These are phyloP conservation scores for Diceros bicornis DNA, from an alignment of 2,797 vertebrate species.

Conservation along the genomic window DNA sequence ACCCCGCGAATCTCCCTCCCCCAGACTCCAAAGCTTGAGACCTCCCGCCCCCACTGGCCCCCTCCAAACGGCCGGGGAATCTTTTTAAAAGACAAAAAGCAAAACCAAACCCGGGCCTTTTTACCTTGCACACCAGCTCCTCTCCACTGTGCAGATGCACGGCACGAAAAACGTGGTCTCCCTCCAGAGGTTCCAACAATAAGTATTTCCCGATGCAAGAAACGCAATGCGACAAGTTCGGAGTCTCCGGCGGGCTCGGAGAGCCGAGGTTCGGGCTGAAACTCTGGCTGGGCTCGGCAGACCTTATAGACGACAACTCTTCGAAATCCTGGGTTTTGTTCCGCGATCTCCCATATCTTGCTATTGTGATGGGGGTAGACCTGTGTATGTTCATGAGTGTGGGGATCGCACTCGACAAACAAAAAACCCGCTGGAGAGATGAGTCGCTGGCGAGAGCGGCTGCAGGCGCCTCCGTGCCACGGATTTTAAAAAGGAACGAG, in stretches of 20 bases:
- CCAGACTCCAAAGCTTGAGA: not conserved
- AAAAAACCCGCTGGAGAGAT: constrained; percentile 81
- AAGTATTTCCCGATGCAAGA: constrained; percentile 99
- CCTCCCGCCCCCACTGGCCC: not conserved
- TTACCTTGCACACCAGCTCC: constrained; percentile 99
- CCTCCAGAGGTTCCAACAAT: constrained; percentile 98
- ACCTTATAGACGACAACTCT: constrained; percentile 96
- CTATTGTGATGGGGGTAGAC: constrained; percentile 99
- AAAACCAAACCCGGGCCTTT: constrained; percentile 1
- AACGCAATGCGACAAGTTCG: constrained; percentile 98
- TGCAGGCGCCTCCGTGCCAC: constrained; percentile 85
- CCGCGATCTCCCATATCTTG: constrained; percentile 98
- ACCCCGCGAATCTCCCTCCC: not conserved
- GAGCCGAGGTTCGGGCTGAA: constrained; percentile 99
- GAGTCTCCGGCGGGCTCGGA: constrained; percentile 99
- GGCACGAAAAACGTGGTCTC: constrained; percentile 98
- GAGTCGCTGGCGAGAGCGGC: constrained; percentile 85
- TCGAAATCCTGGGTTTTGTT: constrained; percentile 99
- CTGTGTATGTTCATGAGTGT: constrained; percentile 99
- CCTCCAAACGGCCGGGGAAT: not conserved
- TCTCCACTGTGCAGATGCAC: constrained; percentile 99
- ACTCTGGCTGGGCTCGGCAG: constrained; percentile 96
- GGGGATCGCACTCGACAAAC: constrained; percentile 87
- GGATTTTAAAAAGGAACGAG: constrained; percentile 4
- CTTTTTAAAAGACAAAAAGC: constrained; percentile 10